Evolutionary conservation across 2,888 invertebrate species (phyloP), one percentile per base, ranked within the genome.

Genomic region (Harpalus rubripes): DNA sequence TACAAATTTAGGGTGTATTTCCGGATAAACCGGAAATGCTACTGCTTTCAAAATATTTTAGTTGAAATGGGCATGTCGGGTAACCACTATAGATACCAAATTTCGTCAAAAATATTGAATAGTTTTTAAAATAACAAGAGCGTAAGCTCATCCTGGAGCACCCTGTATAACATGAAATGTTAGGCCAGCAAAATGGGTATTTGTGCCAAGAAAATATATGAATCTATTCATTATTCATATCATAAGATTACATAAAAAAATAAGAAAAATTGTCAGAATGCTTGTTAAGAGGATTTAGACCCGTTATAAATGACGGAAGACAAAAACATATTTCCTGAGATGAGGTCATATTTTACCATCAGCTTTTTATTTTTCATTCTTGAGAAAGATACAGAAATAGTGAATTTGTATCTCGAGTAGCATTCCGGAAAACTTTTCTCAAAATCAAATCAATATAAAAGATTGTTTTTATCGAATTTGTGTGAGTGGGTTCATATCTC

Each of bases 301-400:
- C 26, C 56, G 56, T 78, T 78, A 78, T 78, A 78, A 78, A 78
- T 78, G 78, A 78, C 78, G 59, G 16, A 58, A 78, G 59, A 58
- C 22, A 58, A 78, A 78, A 78, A 78, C 78, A 78, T 58, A 78
- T 78, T 74, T 74, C 44, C 32, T 44, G 15, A 74, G 72, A 74
- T 74, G 72, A 74, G 18, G 7, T 22, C 44, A 5, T 74, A 74
- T 74, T 74, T 74, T 44, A 41, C 44, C 44, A 74, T 44, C 72
- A 44, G 18, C n/a, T 22, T 44, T 44, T 74, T 74, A 41, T 74
- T 74, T 44, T 44, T 44, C 39, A 32, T 68, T 26, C 26, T 7
- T 61, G 0, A 12, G 12, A 15, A 74, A 74, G 10, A 18, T 44
- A 74, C 72, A 74, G 16, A 63, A 63, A 63, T 26, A 63, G 2